Percentiles rank a stretch among this genome's conserved stretches.
Evolutionary conservation across 2,113 vertebrate genomes (phyloP).

Genomic region (Pangasianodon hypophthalmus): DNA sequence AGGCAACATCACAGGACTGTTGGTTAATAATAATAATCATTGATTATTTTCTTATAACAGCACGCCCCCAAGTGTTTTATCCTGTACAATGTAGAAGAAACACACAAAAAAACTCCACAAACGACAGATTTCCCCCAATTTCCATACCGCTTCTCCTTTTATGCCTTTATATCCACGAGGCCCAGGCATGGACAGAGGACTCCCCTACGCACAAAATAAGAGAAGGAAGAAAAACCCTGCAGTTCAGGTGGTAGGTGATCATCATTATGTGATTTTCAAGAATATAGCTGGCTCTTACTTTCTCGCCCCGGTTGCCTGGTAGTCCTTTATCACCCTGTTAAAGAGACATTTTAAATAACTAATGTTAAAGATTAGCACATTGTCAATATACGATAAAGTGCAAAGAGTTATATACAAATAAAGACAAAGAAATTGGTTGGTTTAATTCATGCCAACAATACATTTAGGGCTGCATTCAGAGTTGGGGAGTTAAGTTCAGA

Average conservation of each 20-base stretch:
- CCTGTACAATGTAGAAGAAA: background rate
- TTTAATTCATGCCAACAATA: background rate
- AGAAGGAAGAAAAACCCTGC: background rate
- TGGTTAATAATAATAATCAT: background rate
- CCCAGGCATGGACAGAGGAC: conserved; percentile 73
- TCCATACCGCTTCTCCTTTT: conserved; percentile 82
- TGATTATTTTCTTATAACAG: background rate
- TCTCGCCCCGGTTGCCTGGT: conserved; percentile 81
- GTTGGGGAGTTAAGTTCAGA: background rate
- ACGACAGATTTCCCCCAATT: background rate
- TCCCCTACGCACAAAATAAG: conserved; percentile 73
- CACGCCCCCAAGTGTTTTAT: background rate
- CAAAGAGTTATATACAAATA: background rate
- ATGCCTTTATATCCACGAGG: conserved; percentile 83
- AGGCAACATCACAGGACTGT: background rate
- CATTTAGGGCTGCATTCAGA: background rate
- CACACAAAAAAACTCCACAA: background rate
- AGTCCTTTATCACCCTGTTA: conserved; percentile 80
- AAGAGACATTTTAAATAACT: conserved; percentile 34
- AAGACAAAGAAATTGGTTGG: background rate
- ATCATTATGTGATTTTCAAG: background rate
- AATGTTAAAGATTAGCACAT: background rate
- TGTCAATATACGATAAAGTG: background rate
- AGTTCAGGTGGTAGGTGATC: background rate
- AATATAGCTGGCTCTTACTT: conserved; percentile 67